Conservation (phyloP, 2,888 invertebrate species). For the Pachycephus smyrnensis region DNA sequence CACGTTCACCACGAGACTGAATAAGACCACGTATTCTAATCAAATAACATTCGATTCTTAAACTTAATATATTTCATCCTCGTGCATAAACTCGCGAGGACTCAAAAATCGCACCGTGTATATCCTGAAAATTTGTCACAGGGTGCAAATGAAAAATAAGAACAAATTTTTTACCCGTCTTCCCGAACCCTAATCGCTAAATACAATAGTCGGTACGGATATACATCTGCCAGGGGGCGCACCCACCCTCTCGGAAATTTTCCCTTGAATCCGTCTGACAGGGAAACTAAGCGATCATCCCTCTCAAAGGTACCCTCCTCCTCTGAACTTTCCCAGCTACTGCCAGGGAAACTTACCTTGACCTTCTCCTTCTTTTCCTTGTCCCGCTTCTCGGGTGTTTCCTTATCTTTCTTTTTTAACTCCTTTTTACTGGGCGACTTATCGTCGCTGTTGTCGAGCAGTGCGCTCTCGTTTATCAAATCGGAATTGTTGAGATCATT, state of each 20-base stretch:
- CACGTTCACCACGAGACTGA: not conserved
- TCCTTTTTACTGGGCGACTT: slow-evolving; percentile 48
- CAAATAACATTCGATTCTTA: not conserved
- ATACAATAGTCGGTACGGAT: not conserved
- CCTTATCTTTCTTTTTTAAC: slow-evolving; percentile 60
- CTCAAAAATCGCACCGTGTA: not conserved
- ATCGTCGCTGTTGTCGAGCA: slow-evolving; percentile 53
- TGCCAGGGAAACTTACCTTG: slow-evolving; percentile 64
- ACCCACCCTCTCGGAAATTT: not conserved
- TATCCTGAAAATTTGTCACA: not conserved
- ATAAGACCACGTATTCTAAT: not conserved
- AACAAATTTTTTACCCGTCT: not conserved
- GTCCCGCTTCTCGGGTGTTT: slow-evolving; percentile 63
- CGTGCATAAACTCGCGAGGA: not conserved
- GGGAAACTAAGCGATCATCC: not conserved
- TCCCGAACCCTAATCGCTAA: not conserved
- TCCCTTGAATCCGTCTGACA: not conserved
- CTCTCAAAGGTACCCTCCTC: not conserved
- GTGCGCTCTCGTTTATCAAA: slow-evolving; percentile 56
- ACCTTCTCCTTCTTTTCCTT: slow-evolving; percentile 68
- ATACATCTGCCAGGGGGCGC: not conserved
- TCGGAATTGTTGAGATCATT: slow-evolving; percentile 67
- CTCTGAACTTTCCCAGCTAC: not conserved
- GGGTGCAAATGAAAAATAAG: not conserved
- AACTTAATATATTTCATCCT: not conserved